Conservation (phyloP, 2,113 vertebrate genomes). For the Triplophysa tibetana region DNA sequence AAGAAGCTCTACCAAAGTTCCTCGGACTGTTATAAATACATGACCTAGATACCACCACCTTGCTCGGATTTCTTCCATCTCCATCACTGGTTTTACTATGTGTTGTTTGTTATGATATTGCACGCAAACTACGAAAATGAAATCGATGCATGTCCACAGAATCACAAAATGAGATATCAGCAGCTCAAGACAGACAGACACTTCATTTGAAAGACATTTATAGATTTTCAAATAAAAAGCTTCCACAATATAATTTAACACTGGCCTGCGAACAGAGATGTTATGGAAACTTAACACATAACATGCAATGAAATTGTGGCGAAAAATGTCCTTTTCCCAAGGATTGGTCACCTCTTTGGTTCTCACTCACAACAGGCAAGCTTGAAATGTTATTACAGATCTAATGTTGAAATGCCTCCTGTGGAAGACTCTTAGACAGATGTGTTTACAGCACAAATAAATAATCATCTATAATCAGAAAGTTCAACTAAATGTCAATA, state of each 20-base stretch:
- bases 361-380: slow-evolving; percentile 13
- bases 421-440: not conserved
- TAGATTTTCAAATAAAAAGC: slow-evolving; percentile 15
- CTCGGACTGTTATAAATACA: slow-evolving; percentile 66
- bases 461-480: not conserved
- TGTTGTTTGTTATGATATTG: not conserved
- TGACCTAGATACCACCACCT: slow-evolving; percentile 67
- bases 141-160: not conserved
- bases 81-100: not conserved
- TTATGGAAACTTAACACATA: not conserved
- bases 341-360: slow-evolving; percentile 11
- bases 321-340: not conserved
- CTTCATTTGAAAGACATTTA: slow-evolving; percentile 1
- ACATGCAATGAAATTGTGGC: slow-evolving; percentile 1
- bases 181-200: not conserved
- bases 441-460: slow-evolving; percentile 8
- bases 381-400: not conserved
- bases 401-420: not conserved
- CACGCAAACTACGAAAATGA: too few relatives aligned
- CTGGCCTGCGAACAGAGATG: not conserved
- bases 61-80: slow-evolving; percentile 65
- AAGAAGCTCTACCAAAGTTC: not conserved
- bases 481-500: not conserved
- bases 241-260: slow-evolving; percentile 8
- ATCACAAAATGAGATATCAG: not conserved